Evolutionary conservation across 2,797 vertebrate genomes (phyloP).

Genomic region (Siniperca undulata): DNA sequence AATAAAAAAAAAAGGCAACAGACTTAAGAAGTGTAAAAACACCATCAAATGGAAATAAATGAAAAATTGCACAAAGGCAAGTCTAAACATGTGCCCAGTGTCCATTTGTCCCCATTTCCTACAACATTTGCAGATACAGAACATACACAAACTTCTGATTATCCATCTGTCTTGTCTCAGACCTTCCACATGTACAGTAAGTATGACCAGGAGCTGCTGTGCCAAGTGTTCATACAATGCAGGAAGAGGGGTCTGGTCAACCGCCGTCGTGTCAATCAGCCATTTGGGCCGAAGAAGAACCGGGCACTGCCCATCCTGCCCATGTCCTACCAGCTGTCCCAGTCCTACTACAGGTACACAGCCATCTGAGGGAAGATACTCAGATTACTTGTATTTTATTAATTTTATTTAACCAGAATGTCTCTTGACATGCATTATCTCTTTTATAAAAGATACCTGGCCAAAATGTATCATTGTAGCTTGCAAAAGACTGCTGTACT

Average conservation of each 20-base stretch:
- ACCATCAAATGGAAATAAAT: neutral
- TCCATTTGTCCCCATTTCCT: neutral
- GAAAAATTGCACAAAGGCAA: no score
- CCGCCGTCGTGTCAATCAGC: conserved; percentile 89
- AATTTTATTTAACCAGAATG: no score
- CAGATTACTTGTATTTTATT: neutral
- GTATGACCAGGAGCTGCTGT: conserved; percentile 90
- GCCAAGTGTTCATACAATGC: conserved; percentile 90
- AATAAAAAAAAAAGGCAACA: neutral
- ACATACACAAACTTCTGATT: neutral
- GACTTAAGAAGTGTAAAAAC: neutral
- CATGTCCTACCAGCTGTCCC: conserved; percentile 98
- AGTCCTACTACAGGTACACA: conserved; percentile 93
- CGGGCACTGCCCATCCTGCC: conserved; percentile 93
- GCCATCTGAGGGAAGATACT: neutral
- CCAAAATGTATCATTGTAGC: neutral
- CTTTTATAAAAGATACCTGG: no score
- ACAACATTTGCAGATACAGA: neutral
- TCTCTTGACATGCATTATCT: no score
- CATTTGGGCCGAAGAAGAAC: conserved; percentile 90
- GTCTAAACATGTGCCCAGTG: neutral
- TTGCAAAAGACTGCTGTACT: neutral
- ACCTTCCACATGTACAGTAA: conserved; percentile 93
- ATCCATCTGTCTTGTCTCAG: conserved; percentile 68
- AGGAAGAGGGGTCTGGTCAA: conserved; percentile 91